These are phyloP conservation scores for Crossaster papposus DNA, from an alignment of 53 echinoderm and acorn worm species.

Conservation along the genomic window DNA sequence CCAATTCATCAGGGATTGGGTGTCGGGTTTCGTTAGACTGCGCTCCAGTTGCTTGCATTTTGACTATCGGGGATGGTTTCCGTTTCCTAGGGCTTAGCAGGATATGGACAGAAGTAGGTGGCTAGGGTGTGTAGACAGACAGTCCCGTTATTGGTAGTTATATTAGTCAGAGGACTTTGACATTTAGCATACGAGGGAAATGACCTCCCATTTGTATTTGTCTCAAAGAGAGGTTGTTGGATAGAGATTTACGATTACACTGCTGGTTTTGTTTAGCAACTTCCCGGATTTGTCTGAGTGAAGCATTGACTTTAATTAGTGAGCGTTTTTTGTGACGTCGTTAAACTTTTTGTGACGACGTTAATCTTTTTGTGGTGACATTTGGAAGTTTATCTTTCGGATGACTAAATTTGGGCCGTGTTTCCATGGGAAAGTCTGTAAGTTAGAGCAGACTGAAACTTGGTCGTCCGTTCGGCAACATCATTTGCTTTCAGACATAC, in stretches of 20 bases:
- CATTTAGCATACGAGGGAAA: neutral
- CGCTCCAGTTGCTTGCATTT: constrained; percentile 31
- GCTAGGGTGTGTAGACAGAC: constrained; percentile 34
- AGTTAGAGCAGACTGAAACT: constrained; percentile 13
- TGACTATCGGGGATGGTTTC: constrained; percentile 10
- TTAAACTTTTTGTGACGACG: too few species aligned
- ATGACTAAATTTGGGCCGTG: constrained; percentile 37
- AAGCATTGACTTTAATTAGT: neutral
- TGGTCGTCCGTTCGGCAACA: constrained; percentile 12
- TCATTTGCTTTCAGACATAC: neutral
- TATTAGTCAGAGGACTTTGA: constrained; percentile 38
- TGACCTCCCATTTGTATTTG: neutral
- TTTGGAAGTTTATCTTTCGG: neutral
- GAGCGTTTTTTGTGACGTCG: too few species aligned
- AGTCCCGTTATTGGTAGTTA: neutral
- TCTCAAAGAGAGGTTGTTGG: neutral
- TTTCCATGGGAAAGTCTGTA: constrained; percentile 34
- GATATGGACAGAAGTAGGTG: constrained; percentile 26
- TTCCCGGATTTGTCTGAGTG: neutral
- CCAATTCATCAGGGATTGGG: neutral
- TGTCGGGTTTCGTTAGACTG: constrained; percentile 17
- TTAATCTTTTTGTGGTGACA: neutral
- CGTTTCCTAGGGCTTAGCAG: constrained; percentile 31
- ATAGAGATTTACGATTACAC: neutral
- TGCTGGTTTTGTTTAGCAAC: neutral